Base-by-base conservation (phyloP, 2,888 invertebrate species). In the Tupiocoris notatus region DNA sequence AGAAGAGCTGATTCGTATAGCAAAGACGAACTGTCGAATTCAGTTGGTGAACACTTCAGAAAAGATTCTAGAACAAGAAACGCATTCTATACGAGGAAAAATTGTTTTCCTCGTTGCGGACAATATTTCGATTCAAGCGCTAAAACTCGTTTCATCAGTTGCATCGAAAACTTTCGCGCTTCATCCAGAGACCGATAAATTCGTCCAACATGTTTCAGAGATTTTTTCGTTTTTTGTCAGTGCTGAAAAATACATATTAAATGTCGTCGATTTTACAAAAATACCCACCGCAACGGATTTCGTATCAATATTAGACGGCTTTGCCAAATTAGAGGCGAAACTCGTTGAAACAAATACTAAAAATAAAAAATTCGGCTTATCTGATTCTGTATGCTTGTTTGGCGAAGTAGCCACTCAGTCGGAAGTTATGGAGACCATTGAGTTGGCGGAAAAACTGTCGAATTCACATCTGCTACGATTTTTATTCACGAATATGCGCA, bases 221-320 rank as follows among this genome's bases (percentile, higher is more conserved):
- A 67, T 6, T 23, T 67, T 6, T 67, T 67, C 22, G n/a, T 0
- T 20, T 67, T 67, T 57, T 57, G 21, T 24, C 0, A 57, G 67
- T 57, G 56, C 23, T 57, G 67, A 67, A 57, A 67, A 57, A 18
- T 67, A 54, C 25, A 21, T 22, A 21, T n/a, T 67, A 3, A 21
- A 1, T 12, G 12, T 18, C 6, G 21, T 57, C 16, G 57, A 57
- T n/a, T 20, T 17, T 2, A 12, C n/a, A 22, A 67, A n/a, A n/a
- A n/a, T n/a, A n/a, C n/a, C n/a, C n/a, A n/a, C n/a, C n/a, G n/a
- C n/a, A n/a, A n/a, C n/a, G n/a, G n/a, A n/a, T n/a, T n/a, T n/a
- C n/a, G n/a, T n/a, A n/a, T n/a, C n/a, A n/a, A n/a, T n/a, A n/a
- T n/a, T n/a, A n/a, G n/a, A n/a, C n/a, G n/a, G n/a, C 22, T 0